These are phyloP conservation scores for Bunonema sp. DNA, from an alignment of 2,888 invertebrate species.

Conservation along the genomic window DNA sequence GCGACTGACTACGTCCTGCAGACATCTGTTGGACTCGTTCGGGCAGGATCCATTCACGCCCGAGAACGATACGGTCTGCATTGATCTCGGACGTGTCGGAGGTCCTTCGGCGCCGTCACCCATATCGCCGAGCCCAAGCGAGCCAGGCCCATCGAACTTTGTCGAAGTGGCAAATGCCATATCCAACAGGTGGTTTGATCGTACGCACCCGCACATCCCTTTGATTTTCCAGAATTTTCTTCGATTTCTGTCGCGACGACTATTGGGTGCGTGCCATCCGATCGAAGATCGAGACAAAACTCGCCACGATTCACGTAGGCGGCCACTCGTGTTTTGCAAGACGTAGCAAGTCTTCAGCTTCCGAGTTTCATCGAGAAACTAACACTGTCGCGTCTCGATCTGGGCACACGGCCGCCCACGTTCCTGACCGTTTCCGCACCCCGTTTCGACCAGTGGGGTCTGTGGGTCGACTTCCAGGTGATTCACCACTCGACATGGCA, in stretches of 20 bases:
- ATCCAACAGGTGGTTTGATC: constrained; percentile 29
- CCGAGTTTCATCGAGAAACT: constrained; percentile 77
- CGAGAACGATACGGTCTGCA: too few species aligned
- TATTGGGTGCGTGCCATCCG: constrained; percentile 59
- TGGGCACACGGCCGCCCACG: constrained; percentile 29
- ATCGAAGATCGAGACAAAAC: constrained; percentile 68
- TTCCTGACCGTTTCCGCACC: constrained; percentile 50
- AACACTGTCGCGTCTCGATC: constrained; percentile 49
- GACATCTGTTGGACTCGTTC: constrained; percentile 16
- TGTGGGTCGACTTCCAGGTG: constrained; percentile 69
- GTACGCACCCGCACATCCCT: too few species aligned
- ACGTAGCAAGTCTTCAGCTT: constrained; percentile 47
- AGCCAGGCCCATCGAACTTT: constrained; percentile 11
- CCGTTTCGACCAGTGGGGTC: constrained; percentile 62
- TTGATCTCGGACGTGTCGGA: too few species aligned
- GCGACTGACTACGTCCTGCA: constrained; percentile 3
- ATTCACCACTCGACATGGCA: neutral
- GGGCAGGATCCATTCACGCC: too few species aligned
- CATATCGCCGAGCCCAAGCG: too few species aligned
- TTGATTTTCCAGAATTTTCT: constrained; percentile 55
- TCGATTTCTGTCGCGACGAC: constrained; percentile 65
- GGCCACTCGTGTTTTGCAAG: neutral
- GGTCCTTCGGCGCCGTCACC: too few species aligned
- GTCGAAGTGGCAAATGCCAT: constrained; percentile 35
- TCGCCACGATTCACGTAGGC: constrained; percentile 70